These are phyloP conservation scores for Anas georgica DNA, from an alignment of 2,797 vertebrate species.

Conservation along the genomic window DNA sequence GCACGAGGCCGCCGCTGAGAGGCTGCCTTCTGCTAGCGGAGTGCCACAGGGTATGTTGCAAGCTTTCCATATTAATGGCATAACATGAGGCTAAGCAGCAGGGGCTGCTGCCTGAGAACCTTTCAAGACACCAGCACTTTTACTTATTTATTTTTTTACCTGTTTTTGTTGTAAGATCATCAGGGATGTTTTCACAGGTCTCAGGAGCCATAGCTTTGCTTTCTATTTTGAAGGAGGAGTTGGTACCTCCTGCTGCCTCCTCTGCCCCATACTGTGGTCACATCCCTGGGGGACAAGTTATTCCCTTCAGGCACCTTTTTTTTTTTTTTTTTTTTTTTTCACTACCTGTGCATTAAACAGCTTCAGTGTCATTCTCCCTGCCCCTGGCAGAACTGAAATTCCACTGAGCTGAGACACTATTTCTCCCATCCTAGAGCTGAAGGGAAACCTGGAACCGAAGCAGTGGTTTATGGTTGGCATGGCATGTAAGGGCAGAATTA, in stretches of 20 bases:
- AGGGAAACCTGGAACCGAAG: neutral
- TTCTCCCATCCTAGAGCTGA: neutral
- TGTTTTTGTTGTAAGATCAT: neutral
- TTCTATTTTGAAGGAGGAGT: neutral
- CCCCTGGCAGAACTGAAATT: neutral
- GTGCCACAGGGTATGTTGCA: neutral
- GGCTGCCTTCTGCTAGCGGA: neutral
- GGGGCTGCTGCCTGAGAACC: constrained; percentile 10
- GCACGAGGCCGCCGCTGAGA: neutral
- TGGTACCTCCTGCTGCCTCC: neutral
- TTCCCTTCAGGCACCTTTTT: neutral
- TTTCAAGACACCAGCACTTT: neutral
- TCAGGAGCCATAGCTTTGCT: neutral
- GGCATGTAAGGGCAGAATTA: too few species aligned
- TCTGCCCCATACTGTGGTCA: neutral
- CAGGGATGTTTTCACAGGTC: neutral
- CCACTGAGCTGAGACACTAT: too few species aligned
- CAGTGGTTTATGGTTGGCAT: too few species aligned
- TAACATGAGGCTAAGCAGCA: neutral
- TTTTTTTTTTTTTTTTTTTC: constrained; percentile 25
- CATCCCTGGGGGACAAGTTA: neutral
- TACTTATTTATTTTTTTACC: constrained; percentile 16
- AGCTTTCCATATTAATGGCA: constrained; percentile 6
- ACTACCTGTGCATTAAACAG: neutral
- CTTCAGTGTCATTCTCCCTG: too few species aligned